Conservation (phyloP, 1,140 invertebrate species). For the Plodia interpunctella region DNA sequence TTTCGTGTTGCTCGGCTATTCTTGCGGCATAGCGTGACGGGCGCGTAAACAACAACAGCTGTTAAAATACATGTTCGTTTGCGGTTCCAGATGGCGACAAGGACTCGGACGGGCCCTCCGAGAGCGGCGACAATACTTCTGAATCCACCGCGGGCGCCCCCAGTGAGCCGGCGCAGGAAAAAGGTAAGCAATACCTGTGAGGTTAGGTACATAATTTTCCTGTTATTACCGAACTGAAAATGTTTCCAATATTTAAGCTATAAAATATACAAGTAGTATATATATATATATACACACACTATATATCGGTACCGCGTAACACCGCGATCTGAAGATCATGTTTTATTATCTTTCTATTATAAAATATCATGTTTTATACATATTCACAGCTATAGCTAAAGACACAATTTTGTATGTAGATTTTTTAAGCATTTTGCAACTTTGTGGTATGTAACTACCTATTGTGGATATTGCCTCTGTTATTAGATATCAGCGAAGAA, state of each 20-base stretch:
- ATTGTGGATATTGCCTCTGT: background rate
- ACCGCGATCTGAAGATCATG: background rate
- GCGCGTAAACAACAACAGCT: constrained; percentile 25
- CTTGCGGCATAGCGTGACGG: constrained; percentile 14
- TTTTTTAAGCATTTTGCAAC: background rate
- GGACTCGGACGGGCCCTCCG: constrained; percentile 72
- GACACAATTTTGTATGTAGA: no score
- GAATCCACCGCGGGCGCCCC: constrained; percentile 63
- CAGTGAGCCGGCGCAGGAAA: constrained; percentile 69
- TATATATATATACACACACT: no score
- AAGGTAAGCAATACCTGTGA: constrained; percentile 43
- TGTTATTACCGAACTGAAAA: background rate
- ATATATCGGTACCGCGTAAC: no score
- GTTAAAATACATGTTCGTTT: constrained; percentile 18
- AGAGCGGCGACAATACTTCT: constrained; percentile 73
- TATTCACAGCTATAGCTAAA: no score
- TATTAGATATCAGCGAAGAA: background rate
- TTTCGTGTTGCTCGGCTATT: background rate
- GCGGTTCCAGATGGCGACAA: constrained; percentile 72
- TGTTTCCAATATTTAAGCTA: background rate
- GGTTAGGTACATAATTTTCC: background rate
- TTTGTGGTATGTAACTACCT: background rate
- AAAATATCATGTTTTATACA: no score
- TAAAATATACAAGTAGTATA: no score
- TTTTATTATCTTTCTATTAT: no score